Conservation (phyloP, 1,140 invertebrate species). For the Nasonia vitripennis region DNA sequence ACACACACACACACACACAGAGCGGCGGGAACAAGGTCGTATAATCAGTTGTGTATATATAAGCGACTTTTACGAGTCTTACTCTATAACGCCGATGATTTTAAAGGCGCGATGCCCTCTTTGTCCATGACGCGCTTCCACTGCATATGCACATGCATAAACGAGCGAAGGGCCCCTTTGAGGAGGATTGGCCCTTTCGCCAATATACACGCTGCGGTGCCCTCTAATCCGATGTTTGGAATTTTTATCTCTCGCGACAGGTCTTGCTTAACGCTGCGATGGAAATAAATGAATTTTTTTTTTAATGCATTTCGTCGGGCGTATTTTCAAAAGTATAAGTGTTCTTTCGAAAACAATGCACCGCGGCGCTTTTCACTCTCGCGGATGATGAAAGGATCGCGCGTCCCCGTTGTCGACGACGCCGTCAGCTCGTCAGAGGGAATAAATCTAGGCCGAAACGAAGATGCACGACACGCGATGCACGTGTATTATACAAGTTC, state of each 20-base stretch:
- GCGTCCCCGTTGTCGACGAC: not conserved
- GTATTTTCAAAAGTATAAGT: slow-evolving; percentile 17
- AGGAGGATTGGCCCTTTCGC: too few relatives aligned
- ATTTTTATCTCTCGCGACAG: too few relatives aligned
- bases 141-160: too few relatives aligned
- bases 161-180: too few relatives aligned
- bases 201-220: too few relatives aligned
- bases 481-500: not conserved
- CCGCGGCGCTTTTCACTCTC: not conserved
- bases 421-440: too few relatives aligned
- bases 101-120: not conserved
- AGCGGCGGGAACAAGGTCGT: slow-evolving; percentile 9
- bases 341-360: slow-evolving; percentile 24
- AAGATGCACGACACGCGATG: not conserved
- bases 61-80: slow-evolving; percentile 19
- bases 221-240: too few relatives aligned
- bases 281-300: not conserved
- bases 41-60: slow-evolving; percentile 30
- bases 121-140: not conserved
- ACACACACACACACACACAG: too few relatives aligned
- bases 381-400: slow-evolving; percentile 27
- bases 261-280: not conserved
- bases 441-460: slow-evolving; percentile 38
- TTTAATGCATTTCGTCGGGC: not conserved
- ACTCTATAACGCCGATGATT: slow-evolving; percentile 13